Evolutionary conservation across 2,113 vertebrate species (phyloP).

Genomic region (Synodontis membranacea): DNA sequence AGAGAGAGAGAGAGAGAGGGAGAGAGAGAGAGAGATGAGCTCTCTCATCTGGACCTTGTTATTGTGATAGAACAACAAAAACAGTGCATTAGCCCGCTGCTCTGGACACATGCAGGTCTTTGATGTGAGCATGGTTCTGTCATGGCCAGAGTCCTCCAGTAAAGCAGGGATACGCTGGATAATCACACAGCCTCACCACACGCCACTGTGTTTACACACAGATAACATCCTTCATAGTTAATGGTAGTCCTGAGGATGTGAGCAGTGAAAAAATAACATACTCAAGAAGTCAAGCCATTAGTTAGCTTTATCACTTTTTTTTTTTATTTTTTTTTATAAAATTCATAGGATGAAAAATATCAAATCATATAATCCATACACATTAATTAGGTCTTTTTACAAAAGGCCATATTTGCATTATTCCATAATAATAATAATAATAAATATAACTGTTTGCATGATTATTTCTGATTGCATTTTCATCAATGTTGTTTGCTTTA

Average conservation of each 20-base stretch:
- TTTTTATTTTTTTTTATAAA: slow-evolving; percentile 12
- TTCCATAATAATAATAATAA: too few species aligned
- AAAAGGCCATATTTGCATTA: slow-evolving; percentile 17
- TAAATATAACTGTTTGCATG: not conserved
- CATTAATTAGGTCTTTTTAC: not conserved
- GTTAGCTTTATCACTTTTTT: slow-evolving; percentile 21
- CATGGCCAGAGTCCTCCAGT: slow-evolving; percentile 69
- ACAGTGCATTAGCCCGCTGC: slow-evolving; percentile 73
- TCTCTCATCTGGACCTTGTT: slow-evolving; percentile 76
- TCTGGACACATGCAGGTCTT: slow-evolving; percentile 67
- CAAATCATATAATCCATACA: not conserved
- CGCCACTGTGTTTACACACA: slow-evolving; percentile 65
- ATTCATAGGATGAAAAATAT: slow-evolving; percentile 19
- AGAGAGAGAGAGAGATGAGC: slow-evolving; percentile 35
- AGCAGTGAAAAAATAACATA: slow-evolving; percentile 50
- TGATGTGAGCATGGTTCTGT: slow-evolving; percentile 73
- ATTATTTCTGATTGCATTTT: not conserved
- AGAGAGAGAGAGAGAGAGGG: slow-evolving; percentile 7
- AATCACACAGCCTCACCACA: slow-evolving; percentile 69
- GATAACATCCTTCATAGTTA: slow-evolving; percentile 63
- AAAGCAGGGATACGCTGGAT: slow-evolving; percentile 70
- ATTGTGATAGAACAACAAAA: slow-evolving; percentile 76
- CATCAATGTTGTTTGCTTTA: not conserved
- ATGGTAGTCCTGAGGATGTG: slow-evolving; percentile 51
- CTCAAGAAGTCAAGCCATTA: slow-evolving; percentile 51